phyloP scores from a whole-genome alignment of 2,888 invertebrate genomes.

The Leucania comma region DNA sequence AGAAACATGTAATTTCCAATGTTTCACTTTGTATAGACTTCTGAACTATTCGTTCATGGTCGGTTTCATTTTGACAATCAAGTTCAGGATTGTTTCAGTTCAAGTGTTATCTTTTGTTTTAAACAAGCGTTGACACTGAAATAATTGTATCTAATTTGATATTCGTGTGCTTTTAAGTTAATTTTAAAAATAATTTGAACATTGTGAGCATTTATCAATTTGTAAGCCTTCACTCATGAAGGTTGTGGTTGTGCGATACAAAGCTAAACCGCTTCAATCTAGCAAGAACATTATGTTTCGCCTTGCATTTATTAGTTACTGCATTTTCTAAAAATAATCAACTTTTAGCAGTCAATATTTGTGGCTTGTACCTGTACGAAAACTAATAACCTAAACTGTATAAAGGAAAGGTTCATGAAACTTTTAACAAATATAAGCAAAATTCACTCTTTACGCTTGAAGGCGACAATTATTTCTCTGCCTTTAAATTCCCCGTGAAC shows the following conservation, averaged over 20 bases:
- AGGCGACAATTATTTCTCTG: slow-evolving; percentile 33
- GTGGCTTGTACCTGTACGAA: neutral
- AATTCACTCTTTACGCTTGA: slow-evolving; percentile 13
- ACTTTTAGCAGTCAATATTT: neutral
- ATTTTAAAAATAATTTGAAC: neutral
- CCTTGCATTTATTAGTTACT: too few relatives aligned
- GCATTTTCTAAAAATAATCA: slow-evolving; percentile 7
- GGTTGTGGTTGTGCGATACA: neutral
- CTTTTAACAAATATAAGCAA: neutral
- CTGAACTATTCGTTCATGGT: slow-evolving; percentile 33
- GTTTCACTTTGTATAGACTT: slow-evolving; percentile 16
- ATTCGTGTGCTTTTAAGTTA: neutral
- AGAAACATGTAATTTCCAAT: slow-evolving; percentile 33
- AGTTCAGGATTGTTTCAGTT: slow-evolving; percentile 2
- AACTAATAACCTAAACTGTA: neutral
- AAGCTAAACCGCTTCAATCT: slow-evolving; percentile 3
- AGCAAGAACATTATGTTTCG: neutral
- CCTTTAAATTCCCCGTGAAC: slow-evolving; percentile 26
- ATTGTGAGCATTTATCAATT: neutral
- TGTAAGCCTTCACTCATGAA: neutral
- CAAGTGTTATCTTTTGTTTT: neutral
- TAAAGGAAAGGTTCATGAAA: neutral
- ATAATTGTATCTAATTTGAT: neutral
- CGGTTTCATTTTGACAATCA: slow-evolving; percentile 11
- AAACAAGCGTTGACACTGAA: slow-evolving; percentile 1